These are phyloP conservation scores for Scaptomyza caliginosa DNA, from an alignment of 2,888 invertebrate genomes.

Conservation along the genomic window DNA sequence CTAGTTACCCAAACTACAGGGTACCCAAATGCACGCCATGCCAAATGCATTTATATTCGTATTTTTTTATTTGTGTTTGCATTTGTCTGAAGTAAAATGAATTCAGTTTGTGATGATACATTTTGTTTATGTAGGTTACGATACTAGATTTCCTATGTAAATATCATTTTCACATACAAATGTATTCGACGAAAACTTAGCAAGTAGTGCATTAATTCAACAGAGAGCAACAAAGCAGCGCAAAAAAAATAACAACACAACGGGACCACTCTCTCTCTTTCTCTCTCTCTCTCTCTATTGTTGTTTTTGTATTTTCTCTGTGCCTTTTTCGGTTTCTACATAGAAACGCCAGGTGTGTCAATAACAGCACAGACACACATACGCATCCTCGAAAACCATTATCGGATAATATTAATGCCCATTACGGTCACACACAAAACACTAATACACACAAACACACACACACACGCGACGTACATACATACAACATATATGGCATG, in stretches of 20 bases:
- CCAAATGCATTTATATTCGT: not conserved
- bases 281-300: not conserved
- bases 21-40: not conserved
- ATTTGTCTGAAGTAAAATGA: conserved; percentile 22
- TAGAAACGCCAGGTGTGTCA: conserved; percentile 42
- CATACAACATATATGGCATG: conserved; percentile 2
- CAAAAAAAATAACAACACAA: conserved; percentile 18
- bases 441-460: not conserved
- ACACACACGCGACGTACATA: not conserved
- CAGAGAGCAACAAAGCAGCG: too few relatives aligned
- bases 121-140: not conserved
- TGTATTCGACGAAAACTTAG: too few relatives aligned
- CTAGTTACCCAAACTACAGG: not conserved
- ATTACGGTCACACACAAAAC: conserved; percentile 30
- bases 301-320: not conserved
- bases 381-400: conserved; percentile 42
- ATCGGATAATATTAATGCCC: conserved; percentile 47
- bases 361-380: conserved; percentile 8
- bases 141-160: not conserved
- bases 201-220: too few relatives aligned
- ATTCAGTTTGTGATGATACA: not conserved
- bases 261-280: not conserved
- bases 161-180: conserved; percentile 7
- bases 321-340: conserved; percentile 2
- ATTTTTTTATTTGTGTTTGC: conserved; percentile 4